Evolutionary conservation across 2,888 invertebrate genomes (phyloP), one percentile per base, ranked within the genome.

Genomic region (Mongoloraphidia duomilia): DNA sequence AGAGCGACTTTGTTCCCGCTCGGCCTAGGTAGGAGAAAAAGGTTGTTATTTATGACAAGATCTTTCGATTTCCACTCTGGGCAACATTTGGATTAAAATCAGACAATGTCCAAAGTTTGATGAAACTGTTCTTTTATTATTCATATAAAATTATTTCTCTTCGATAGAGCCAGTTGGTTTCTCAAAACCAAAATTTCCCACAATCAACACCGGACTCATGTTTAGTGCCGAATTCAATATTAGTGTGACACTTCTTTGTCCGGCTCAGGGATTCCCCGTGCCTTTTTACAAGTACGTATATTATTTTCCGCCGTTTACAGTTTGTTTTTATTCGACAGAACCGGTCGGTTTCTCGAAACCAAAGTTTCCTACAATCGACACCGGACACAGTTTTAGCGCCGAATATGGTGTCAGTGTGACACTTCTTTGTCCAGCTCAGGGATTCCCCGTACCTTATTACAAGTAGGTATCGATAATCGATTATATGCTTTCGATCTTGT

Each of bases 361-460:
- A 48, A 72, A 74, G 43, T 77, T 79, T 67, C 75, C 77, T 39
- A 69, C 73, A 50, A 75, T 77, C 58, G 71, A 75, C 61, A 78
- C 78, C 63, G 74, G 75, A 64, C 76, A 76, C 62, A 77, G 75
- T 67, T 79, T 77, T 64, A 70, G 75, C 59, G 73, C 73, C 67
- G 68, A 70, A 57, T 65, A 69, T 53, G 69, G 70, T 55, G 72
- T 75, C 62, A 73, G 70, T 62, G 77, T 80, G 62, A 76, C 74
- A 57, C 66, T 84, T 62, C 72, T 79, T 58, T 83, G 83, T 64
- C 80, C 79, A 65, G 81, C 82, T 44, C 83, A 83, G 68, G 79
- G 76, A 41, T 76, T 73, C 61, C 80, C 79, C 56, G 70, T 75
- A 51, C 79, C 79, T 54, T 63, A 70, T 50, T 80, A 73, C 70